Base-by-base conservation (phyloP, 2,113 vertebrate genomes). In the Poicephalus meyeri region DNA sequence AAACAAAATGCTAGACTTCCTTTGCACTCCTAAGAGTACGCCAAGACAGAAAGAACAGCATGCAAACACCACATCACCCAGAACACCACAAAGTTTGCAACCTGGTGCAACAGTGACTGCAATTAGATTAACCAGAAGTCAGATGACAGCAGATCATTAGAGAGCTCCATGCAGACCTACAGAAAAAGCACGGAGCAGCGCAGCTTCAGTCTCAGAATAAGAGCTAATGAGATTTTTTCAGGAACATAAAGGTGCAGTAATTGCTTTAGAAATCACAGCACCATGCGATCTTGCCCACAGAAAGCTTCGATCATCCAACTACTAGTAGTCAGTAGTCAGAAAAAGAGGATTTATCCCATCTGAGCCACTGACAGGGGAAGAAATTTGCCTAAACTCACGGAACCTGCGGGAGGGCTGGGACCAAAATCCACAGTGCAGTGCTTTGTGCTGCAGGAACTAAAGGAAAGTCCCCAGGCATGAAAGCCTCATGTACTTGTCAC, bases 401-500 rank as follows among this genome's bases (percentile, higher is more conserved):
- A 83, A 31, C 15, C 29, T 41, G 33, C 65, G 17, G 60, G 46
- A 77, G 35, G 39, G 18, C 58, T 28, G 33, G 49, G 46, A 33
- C 56, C 39, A 37, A 76, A 84, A 79, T 17, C 55, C 11, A 19
- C 2, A 1, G 49, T 9, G 25, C 7, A 35, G 52, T 64, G 11
- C 50, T 61, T 37, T n/a, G 13, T 83, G 55, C 69, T 76, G 55
- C 65, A n/a, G 73, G 65, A 92, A 8, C 60, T 35, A 2, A 76
- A 91, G 83, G 86, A 91, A 86, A 91, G 77, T 82, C 91, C 84
- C 77, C 39, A 52, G 4, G 80, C 65, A 56, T 7, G 50, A 89
- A 92, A 93, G 80, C 86, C 89, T 64, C 21, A 2, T 79, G 80
- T 95, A 18, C 89, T 95, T 95, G 89, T 96, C 81, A 87, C 72